Evolutionary conservation across 2,888 invertebrate genomes (phyloP).

Genomic region (Andrena haemorrhoa): DNA sequence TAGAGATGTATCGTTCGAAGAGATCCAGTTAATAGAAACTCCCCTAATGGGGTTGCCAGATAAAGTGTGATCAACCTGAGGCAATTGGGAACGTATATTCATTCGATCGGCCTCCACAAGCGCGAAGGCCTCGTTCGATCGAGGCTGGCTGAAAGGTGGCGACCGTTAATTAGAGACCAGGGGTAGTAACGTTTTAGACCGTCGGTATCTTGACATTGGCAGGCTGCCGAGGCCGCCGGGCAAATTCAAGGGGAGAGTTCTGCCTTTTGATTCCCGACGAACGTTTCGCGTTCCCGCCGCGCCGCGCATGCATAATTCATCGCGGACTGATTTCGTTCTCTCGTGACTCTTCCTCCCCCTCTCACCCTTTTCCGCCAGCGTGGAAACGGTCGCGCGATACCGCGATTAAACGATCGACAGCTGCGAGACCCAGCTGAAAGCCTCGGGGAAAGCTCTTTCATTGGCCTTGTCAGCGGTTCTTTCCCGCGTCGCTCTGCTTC

Average conservation of each 20-base stretch:
- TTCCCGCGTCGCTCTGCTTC: neutral
- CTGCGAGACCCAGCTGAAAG: neutral
- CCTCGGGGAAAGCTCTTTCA: neutral
- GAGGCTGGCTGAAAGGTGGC: slow-evolving; percentile 14
- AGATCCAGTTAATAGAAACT: too few species aligned
- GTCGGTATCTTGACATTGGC: slow-evolving; percentile 28
- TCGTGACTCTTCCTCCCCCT: neutral
- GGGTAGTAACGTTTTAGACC: slow-evolving; percentile 20
- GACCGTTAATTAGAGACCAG: slow-evolving; percentile 42
- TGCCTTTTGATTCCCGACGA: slow-evolving; percentile 37
- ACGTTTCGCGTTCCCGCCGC: slow-evolving; percentile 13
- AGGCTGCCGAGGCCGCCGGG: slow-evolving; percentile 22
- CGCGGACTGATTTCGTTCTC: slow-evolving; percentile 25
- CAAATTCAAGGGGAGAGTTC: slow-evolving; percentile 37
- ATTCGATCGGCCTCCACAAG: neutral
- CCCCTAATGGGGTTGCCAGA: too few species aligned
- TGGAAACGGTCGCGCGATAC: neutral
- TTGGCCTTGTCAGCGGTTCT: neutral
- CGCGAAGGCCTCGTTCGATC: slow-evolving; percentile 11
- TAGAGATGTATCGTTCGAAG: too few species aligned
- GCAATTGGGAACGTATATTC: too few species aligned
- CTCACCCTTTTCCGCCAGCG: neutral
- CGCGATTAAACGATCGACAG: slow-evolving; percentile 10
- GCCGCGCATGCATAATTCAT: slow-evolving; percentile 48
- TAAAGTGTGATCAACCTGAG: too few species aligned